phyloP scores from a whole-genome alignment of 2,888 invertebrate genomes.

The Caenorhabditis uteleia region DNA sequence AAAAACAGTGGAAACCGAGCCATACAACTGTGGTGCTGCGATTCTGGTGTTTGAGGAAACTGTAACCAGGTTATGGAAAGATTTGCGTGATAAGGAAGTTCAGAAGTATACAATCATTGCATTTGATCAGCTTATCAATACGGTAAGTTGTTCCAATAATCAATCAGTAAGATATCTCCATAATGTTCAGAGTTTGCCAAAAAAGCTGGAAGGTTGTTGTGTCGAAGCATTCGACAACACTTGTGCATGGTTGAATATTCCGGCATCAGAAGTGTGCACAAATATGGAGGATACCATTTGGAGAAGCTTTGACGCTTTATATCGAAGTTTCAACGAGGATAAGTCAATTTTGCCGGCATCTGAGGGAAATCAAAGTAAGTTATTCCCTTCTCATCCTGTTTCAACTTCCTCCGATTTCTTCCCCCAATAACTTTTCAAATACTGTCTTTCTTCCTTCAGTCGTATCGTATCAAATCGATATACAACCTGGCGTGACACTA shows the following conservation, averaged over 20 bases:
- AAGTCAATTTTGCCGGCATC: too few species aligned
- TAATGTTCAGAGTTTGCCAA: neutral
- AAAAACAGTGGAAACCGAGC: too few species aligned
- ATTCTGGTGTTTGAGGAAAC: slow-evolving; percentile 13
- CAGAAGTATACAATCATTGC: slow-evolving; percentile 9
- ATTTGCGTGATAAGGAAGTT: slow-evolving; percentile 8
- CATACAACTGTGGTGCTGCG: slow-evolving; percentile 6
- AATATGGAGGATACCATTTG: slow-evolving; percentile 16
- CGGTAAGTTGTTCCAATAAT: neutral
- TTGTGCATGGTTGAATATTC: slow-evolving; percentile 21
- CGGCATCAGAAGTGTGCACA: slow-evolving; percentile 1
- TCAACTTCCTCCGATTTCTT: too few species aligned
- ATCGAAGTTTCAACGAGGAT: too few species aligned
- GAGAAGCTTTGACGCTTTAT: slow-evolving; percentile 3
- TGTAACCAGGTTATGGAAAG: slow-evolving; percentile 12
- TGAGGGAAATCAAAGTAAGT: too few species aligned
- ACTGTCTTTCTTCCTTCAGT: slow-evolving; percentile 23
- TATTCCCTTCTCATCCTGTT: too few species aligned
- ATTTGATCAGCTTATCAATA: slow-evolving; percentile 13
- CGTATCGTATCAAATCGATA: slow-evolving; percentile 19
- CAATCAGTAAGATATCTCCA: neutral
- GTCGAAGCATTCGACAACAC: slow-evolving; percentile 14
- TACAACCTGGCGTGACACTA: slow-evolving; percentile 30
- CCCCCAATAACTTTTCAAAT: too few species aligned
- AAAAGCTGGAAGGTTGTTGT: neutral